A percentile compares a stretch with the other conserved stretches of the same genome.
Conservation (phyloP, 2,113 vertebrate species). For the Serinus canaria region DNA sequence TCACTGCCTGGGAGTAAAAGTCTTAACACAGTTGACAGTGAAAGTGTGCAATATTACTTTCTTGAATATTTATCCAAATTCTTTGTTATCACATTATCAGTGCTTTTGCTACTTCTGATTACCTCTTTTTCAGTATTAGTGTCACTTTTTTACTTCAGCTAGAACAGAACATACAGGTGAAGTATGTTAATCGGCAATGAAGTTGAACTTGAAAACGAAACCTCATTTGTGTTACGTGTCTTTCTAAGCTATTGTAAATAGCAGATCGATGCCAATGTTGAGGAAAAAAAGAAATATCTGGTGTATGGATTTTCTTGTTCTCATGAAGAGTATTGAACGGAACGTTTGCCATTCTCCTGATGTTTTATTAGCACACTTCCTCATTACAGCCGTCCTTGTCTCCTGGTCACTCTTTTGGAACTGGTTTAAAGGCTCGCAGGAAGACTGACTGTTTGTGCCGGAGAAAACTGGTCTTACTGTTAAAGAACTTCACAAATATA, state of each 20-base stretch:
- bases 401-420: background rate
- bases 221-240: slow-evolving; percentile 67
- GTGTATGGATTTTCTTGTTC: slow-evolving; percentile 36
- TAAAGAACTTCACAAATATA: slow-evolving; percentile 31
- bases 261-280: slow-evolving; percentile 56
- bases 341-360: slow-evolving; percentile 27
- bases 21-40: slow-evolving; percentile 50
- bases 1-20: slow-evolving; percentile 47
- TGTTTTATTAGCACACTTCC: slow-evolving; percentile 40
- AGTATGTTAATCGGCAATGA: slow-evolving; percentile 61
- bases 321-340: slow-evolving; percentile 62
- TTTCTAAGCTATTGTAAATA: slow-evolving; percentile 74
- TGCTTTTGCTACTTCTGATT: slow-evolving; percentile 64
- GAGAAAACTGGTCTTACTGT: slow-evolving; percentile 33
- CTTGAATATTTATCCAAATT: slow-evolving; percentile 46
- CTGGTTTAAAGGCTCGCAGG: background rate
- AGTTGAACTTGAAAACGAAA: slow-evolving; percentile 72
- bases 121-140: slow-evolving; percentile 74
- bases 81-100: slow-evolving; percentile 22
- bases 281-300: slow-evolving; percentile 6
- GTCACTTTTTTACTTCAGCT: slow-evolving; percentile 72
- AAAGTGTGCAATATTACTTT: slow-evolving; percentile 71
- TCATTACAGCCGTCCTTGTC: slow-evolving; percentile 42
- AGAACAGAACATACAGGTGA: slow-evolving; percentile 47
- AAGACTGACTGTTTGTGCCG: background rate